Evolutionary conservation across 2,797 vertebrate species (phyloP), one percentile per base, ranked within the genome.

Genomic region (Eutrigla gurnardus): DNA sequence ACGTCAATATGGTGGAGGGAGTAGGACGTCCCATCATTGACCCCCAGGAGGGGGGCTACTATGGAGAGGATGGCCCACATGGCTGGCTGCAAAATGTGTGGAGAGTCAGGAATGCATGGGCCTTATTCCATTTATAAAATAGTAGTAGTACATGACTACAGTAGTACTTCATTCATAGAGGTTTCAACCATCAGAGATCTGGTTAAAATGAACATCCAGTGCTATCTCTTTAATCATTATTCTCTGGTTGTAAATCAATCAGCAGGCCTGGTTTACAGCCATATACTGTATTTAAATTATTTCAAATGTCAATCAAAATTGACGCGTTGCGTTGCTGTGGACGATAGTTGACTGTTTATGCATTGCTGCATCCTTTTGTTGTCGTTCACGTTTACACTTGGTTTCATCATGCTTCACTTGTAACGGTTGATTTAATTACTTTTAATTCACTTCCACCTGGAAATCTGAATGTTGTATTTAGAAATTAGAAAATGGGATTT

Each of bases 11-110:
- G 46, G 18, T 14, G 46, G 54, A 32, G 9, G 61, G 67, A 65
- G 72, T 54, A 65, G 63, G 78, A 67, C 35, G 74, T 67, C 73
- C 75, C 54, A 2, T 15, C 65, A 62, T 68, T 83, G 86, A 91
- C 81, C 66, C 25, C 25, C 25, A 2, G 25, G 25, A 2, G 25
- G 25, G 25, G 25, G 25, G 25, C 25, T 25, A 25, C 25, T 25
- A 25, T 25, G 25, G 25, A 25, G 25, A 25, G 25, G 25, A 25
- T 25, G 25, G n/a, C n/a, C n/a, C n/a, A n/a, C n/a, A n/a, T n/a
- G n/a, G n/a, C n/a, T n/a, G n/a, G 25, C 25, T 25, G 25, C 25
- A 25, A 25, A 25, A 25, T 25, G 25, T 25, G 25, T 25, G 25
- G 25, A 25, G 25, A 25, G 25, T 25, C 25, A 25, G 25, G 25